Base-by-base conservation (phyloP, 1,140 invertebrate species). In the Pararge aegeria region DNA sequence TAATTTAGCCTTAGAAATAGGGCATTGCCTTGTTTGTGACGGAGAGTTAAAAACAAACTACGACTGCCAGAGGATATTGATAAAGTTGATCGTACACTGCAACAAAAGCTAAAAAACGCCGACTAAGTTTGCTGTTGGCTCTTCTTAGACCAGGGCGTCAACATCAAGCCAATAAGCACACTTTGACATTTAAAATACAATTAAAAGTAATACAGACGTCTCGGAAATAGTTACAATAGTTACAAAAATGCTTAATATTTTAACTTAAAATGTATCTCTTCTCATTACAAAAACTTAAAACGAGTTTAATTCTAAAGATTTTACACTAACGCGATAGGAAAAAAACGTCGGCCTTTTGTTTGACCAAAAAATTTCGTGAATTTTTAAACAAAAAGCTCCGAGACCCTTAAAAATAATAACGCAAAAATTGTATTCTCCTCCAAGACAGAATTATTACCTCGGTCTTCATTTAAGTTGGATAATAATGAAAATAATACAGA, bases 1-100 rank as follows among this genome's bases (percentile, higher is more conserved):
- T 80, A 77, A 76, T 80, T 77, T 72, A 80, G 72, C 69, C 60
- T 71, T 79, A 75, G 74, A 70, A 74, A 73, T 75, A 76, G 68
- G 76, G 61, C 49, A 34, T 34, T 27, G 46, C 46, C 46, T 49
- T 24, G 12, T 49, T 49, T 27, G 21, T 27, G 21, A 49, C 20
- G 46, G 20, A 27, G 20, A 34, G 30, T 34, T 34, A n/a, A 34
- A 34, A 34, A 34, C 30, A 34, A 34, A 34, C 30, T 34, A 34
- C 30, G 3, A 12, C 2, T 34, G n/a, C 30, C n/a, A 12, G 3
- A 34, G 30, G 30, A 34, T 34, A 34, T n/a, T 12, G 7, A 34
- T n/a, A n/a, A n/a, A n/a, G n/a, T n/a, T n/a, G n/a, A n/a, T n/a
- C n/a, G n/a, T n/a, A n/a, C n/a, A n/a, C n/a, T n/a, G n/a, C n/a